A percentile compares a stretch with the other conserved stretches of the same genome.
phyloP scores from a whole-genome alignment of 2,797 vertebrate genomes.

The Pelochelys cantorii region DNA sequence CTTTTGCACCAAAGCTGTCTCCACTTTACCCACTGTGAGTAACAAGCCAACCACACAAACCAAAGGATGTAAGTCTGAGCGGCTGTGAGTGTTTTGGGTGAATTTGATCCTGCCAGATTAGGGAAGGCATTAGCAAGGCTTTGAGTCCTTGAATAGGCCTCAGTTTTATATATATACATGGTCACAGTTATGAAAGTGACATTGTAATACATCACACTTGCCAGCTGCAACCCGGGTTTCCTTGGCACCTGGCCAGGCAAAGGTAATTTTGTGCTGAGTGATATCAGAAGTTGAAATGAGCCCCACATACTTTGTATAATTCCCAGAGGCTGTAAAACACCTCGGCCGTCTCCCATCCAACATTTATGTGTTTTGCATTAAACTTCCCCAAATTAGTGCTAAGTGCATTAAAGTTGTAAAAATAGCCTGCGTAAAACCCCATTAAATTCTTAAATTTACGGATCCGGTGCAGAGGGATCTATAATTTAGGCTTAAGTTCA shows the following conservation, averaged over 20 bases:
- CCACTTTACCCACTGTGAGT: slow-evolving; percentile 42
- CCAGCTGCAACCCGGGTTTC: slow-evolving; percentile 38
- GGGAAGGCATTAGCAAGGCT: slow-evolving; percentile 65
- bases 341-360: slow-evolving; percentile 69
- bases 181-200: slow-evolving; percentile 52
- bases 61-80: slow-evolving; percentile 44
- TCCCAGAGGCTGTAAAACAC: slow-evolving; percentile 78
- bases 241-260: slow-evolving; percentile 65
- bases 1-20: slow-evolving; percentile 24
- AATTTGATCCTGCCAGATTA: slow-evolving; percentile 73
- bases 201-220: slow-evolving; percentile 51
- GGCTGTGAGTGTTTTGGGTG: not conserved
- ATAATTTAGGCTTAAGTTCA: slow-evolving; percentile 42
- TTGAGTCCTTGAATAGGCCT: slow-evolving; percentile 60
- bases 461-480: slow-evolving; percentile 42
- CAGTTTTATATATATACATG: slow-evolving; percentile 37
- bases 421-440: slow-evolving; percentile 58
- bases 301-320: slow-evolving; percentile 61
- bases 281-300: slow-evolving; percentile 73
- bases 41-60: slow-evolving; percentile 46
- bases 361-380: slow-evolving; percentile 76
- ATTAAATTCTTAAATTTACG: slow-evolving; percentile 60
- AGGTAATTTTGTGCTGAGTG: slow-evolving; percentile 77
- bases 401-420: slow-evolving; percentile 78
- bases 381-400: slow-evolving; percentile 77